phyloP scores from a whole-genome alignment of 2,888 invertebrate genomes.

The Sicus ferrugineus region DNA sequence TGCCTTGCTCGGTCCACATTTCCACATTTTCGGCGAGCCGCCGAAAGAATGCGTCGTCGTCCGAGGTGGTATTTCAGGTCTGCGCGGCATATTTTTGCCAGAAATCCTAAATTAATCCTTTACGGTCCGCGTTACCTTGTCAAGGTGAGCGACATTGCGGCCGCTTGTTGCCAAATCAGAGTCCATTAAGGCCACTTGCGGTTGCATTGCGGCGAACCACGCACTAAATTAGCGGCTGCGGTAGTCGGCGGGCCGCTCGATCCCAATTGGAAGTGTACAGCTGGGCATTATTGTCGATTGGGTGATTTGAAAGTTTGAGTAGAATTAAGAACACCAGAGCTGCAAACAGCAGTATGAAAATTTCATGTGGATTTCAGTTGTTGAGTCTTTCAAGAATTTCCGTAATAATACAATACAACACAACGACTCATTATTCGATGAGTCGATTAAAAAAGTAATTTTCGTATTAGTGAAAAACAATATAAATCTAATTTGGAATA shows the following conservation, averaged over 20 bases:
- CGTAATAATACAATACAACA: too few species aligned
- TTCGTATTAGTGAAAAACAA: too few species aligned
- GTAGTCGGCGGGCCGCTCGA: not conserved
- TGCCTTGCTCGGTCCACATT: not conserved
- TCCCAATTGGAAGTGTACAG: too few species aligned
- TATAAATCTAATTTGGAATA: too few species aligned
- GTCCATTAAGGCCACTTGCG: constrained; percentile 14
- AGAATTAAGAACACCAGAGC: too few species aligned
- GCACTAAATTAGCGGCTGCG: not conserved
- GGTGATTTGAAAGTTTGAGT: too few species aligned
- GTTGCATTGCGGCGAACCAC: not conserved
- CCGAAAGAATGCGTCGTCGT: constrained; percentile 20
- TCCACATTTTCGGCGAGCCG: not conserved
- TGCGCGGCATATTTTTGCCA: not conserved
- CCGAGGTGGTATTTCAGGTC: constrained; percentile 10
- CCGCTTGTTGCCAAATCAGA: constrained; percentile 24
- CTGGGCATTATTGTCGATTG: too few species aligned
- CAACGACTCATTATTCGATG: too few species aligned
- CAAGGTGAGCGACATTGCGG: constrained; percentile 27
- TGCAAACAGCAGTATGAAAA: too few species aligned
- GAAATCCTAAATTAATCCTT: constrained; percentile 28
- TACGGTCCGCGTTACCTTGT: constrained; percentile 23
- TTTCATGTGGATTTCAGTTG: too few species aligned
- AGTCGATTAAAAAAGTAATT: too few species aligned
- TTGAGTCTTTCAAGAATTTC: too few species aligned